A percentile compares a stretch with the other conserved stretches of the same genome.
These are phyloP conservation scores for Aphaenogaster floridana DNA, from an alignment of 1,140 invertebrate species.

Conservation along the genomic window DNA sequence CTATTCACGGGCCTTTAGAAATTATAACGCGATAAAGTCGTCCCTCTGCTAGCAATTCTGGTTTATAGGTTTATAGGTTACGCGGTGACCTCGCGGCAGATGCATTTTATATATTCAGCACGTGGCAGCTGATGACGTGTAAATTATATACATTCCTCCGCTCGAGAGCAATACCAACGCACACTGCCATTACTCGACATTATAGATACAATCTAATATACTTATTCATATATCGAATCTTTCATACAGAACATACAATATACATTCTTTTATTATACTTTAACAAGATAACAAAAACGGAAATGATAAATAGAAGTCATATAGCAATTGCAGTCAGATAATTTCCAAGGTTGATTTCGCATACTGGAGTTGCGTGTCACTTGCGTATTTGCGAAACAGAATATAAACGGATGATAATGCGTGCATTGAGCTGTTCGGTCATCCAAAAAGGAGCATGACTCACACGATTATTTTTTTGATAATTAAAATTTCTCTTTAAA, in stretches of 20 bases:
- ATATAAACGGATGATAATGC: not conserved
- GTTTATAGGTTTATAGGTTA: conserved; percentile 61
- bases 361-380: not conserved
- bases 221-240: not conserved
- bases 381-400: not conserved
- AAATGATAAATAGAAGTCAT: not conserved
- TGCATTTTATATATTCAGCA: conserved; percentile 19
- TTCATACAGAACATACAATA: not conserved
- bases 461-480: not conserved
- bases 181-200: not conserved
- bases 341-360: conserved; percentile 11
- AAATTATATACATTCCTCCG: not conserved
- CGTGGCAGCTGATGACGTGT: not conserved
- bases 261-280: not conserved
- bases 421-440: not conserved
- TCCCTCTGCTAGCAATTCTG: conserved; percentile 27
- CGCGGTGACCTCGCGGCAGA: conserved; percentile 30
- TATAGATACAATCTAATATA: not conserved
- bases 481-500: not conserved
- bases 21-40: conserved; percentile 25
- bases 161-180: not conserved
- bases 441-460: not conserved
- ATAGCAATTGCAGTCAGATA: conserved; percentile 15
- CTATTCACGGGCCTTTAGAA: conserved; percentile 50
- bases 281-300: not conserved